These are phyloP conservation scores for Chrysolina americana DNA, from an alignment of 2,888 invertebrate genomes.

Conservation along the genomic window DNA sequence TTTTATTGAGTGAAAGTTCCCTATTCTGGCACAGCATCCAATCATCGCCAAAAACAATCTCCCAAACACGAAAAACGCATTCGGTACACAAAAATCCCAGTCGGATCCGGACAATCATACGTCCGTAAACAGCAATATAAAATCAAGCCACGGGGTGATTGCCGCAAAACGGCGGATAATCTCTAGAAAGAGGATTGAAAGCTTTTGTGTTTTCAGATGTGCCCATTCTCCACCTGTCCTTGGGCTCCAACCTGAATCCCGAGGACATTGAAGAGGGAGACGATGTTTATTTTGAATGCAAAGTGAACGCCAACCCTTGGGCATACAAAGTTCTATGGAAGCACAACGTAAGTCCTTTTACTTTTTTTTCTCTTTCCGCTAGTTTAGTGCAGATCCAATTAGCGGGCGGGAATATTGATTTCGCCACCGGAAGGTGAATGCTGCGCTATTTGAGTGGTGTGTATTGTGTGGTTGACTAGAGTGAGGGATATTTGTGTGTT, in stretches of 20 bases:
- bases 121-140: slow-evolving; percentile 62
- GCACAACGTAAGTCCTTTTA: slow-evolving; percentile 79
- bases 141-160: slow-evolving; percentile 60
- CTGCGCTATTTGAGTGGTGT: background rate
- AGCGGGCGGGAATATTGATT: background rate
- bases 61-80: background rate
- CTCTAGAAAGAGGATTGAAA: slow-evolving; percentile 61
- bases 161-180: slow-evolving; percentile 52
- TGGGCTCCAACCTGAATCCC: slow-evolving; percentile 83
- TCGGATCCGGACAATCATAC: slow-evolving; percentile 25
- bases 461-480: background rate
- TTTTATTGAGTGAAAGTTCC: too few species aligned
- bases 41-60: background rate
- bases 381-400: slow-evolving; percentile 5
- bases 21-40: background rate
- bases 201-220: slow-evolving; percentile 73
- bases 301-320: slow-evolving; percentile 82
- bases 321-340: slow-evolving; percentile 87
- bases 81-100: background rate
- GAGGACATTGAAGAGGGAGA: slow-evolving; percentile 86
- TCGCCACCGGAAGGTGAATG: background rate
- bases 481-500: background rate
- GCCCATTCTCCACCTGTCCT: slow-evolving; percentile 78
- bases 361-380: slow-evolving; percentile 9
- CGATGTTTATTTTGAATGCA: slow-evolving; percentile 87